A percentile compares a stretch with the other conserved stretches of the same genome.
These are phyloP conservation scores for Gymnoscopelus microlampas DNA, from an alignment of 2,797 vertebrate species.

Conservation along the genomic window DNA sequence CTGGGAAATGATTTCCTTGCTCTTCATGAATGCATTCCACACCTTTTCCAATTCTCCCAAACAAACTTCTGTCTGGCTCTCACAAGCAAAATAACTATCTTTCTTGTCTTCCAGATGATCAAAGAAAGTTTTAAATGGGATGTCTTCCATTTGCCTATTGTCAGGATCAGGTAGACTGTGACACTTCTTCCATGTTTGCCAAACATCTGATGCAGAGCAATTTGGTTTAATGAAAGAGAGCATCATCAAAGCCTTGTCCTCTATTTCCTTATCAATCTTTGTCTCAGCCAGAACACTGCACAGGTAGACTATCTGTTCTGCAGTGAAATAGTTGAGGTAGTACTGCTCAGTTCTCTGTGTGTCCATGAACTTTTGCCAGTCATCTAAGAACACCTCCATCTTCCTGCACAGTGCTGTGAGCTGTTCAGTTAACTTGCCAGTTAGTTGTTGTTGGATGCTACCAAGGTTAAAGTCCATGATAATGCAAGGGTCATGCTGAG, in stretches of 20 bases:
- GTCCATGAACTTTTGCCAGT: conserved; percentile 86
- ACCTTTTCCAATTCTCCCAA: conserved; percentile 73
- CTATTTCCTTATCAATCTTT: conserved; percentile 45
- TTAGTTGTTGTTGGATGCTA: no score
- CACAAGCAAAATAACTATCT: no score
- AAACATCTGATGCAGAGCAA: conserved; percentile 78
- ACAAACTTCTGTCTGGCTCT: no score
- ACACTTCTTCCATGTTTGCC: conserved; percentile 50
- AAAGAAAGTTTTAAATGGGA: conserved; percentile 80
- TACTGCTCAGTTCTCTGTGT: conserved; percentile 84
- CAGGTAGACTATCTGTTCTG: conserved; percentile 92
- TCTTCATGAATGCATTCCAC: conserved; percentile 86
- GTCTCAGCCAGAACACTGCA: conserved; percentile 81
- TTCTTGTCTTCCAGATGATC: background rate
- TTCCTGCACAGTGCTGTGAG: conserved; percentile 87
- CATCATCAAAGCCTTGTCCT: conserved; percentile 87
- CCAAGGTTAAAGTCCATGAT: conserved; percentile 84
- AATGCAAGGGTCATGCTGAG: conserved; percentile 62
- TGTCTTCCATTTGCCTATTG: conserved; percentile 47
- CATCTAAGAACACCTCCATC: conserved; percentile 87
- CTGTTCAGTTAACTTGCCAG: conserved; percentile 43
- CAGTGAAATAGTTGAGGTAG: conserved; percentile 93
- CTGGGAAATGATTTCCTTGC: conserved; percentile 82
- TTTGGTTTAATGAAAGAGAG: conserved; percentile 87
- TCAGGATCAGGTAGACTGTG: no score